Base-by-base conservation (phyloP, 2,113 vertebrate genomes). In the Hippoglossus stenolepis region DNA sequence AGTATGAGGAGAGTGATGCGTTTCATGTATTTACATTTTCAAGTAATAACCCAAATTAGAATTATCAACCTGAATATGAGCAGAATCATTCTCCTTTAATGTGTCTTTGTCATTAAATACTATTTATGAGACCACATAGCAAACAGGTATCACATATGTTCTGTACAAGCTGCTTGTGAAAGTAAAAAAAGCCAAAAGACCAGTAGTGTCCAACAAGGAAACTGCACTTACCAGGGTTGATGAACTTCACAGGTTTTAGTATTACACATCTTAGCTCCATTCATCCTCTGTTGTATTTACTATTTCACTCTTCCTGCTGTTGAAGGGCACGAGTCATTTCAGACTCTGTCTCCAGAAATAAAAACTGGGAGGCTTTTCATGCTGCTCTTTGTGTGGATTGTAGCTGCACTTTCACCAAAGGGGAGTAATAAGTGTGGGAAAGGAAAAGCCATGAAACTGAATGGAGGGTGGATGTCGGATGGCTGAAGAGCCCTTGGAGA, bases 401-500 rank as follows among this genome's bases (percentile, higher is more conserved):
- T 65, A 69, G 67, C 35, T 58, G 66, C 62, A 38, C 18, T 64
- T 83, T 75, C 49, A 65, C 67, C 53, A 28, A 5, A 65, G 2
- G 23, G 72, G 73, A 77, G 77, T 73, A 77, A 63, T 73, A 53
- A 82, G 63, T 80, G 82, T 82, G 79, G 77, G 67, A 82, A 85
- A 45, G 70, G 77, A 77, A 77, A 74, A 65, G 77, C 84, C 60
- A n/a, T 73, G 72, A 62, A 83, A 72, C 31, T 62, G 75, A 84
- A 66, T 54, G 80, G 77, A 65, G 83, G 79, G 79, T 64, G 83
- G 71, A 78, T 75, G 75, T 15, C 54, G 74, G 65, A 49, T 13
- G 66, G 75, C 21, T 77, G 62, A 90, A 40, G 82, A 86, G 80
- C 83, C 90, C 80, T 24, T 63, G 53, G 92, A 93, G 92, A 93